Base-by-base conservation (phyloP, 1,140 invertebrate species). In the Eupristina koningsbergeri region DNA sequence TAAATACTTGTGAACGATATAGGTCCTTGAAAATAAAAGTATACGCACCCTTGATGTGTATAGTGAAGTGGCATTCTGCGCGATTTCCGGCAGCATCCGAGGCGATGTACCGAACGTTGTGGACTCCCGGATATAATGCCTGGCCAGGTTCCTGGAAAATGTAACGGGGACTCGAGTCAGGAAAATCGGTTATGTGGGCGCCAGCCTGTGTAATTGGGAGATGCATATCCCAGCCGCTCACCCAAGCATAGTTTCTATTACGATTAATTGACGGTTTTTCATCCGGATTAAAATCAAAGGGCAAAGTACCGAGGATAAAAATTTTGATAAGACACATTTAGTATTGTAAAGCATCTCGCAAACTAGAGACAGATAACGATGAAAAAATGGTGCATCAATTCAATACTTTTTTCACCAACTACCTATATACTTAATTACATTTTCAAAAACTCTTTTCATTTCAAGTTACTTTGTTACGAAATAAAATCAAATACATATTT, bases 41-140 rank as follows among this genome's bases (percentile, higher is more conserved):
- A 36, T 15, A 78, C 89, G 87, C 92, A 95, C 94, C 92, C 91
- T 92, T 93, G 50, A 95, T 93, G 84, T 93, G 92, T 82, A 95
- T 92, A 15, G 93, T 93, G 89, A 95, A 95, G 87, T 93, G 93
- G 89, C 95, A 96, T 83, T 93, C 93, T 47, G 93, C 93, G 87
- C 92, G 93, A 89, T 93, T 93, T 83, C 94, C 95, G 80, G 94
- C 93, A 34, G 93, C 92, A 86, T 95, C 95, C 82, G 93, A 94
- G 58, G 94, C 95, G 80, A 95, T 92, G 87, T 95, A 96, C 84
- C 92, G 94, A 34, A 96, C 92, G 75, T 93, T 92, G 88, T 95
- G 94, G 81, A 93, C 87, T 17, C 95, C 95, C 47, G 90, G 87
- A 58, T 93, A 91, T 87, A 95, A 94, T 78, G 92, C 86, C 80